phyloP scores from a whole-genome alignment of 2,113 vertebrate species.

The Leucoraja erinaceus region DNA sequence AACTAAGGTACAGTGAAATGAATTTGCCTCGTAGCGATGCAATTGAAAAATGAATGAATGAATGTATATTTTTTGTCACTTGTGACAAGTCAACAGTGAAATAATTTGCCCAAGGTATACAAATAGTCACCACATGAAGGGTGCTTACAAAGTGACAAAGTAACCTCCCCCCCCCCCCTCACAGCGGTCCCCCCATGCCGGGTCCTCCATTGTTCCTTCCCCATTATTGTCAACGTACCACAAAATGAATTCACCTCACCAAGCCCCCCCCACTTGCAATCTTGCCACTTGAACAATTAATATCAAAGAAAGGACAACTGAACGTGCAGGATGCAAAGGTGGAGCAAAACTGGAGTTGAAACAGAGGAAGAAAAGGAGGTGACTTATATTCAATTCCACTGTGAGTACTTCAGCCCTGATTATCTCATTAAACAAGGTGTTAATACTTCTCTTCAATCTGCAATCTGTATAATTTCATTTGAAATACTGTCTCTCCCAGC shows the following conservation, averaged over 20 bases:
- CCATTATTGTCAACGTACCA: not conserved
- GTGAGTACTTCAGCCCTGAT: conserved; percentile 34
- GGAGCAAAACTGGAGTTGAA: not conserved
- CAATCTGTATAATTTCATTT: conserved; percentile 39
- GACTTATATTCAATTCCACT: conserved; percentile 27
- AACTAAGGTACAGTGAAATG: too few species aligned
- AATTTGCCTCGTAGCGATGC: too few species aligned
- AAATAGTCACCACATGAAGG: too few species aligned
- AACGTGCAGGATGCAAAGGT: not conserved
- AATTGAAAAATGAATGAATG: too few species aligned
- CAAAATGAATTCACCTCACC: not conserved
- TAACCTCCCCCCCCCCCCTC: too few species aligned
- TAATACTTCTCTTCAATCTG: conserved; percentile 36
- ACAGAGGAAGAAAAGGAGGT: not conserved
- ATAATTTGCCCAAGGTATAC: too few species aligned
- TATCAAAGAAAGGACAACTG: not conserved
- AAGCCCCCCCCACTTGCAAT: not conserved
- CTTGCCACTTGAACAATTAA: not conserved
- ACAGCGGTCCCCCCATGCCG: too few species aligned
- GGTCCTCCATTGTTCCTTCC: too few species aligned
- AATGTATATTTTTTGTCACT: too few species aligned
- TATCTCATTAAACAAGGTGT: conserved; percentile 38
- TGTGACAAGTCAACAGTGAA: too few species aligned
- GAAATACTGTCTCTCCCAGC: conserved; percentile 36
- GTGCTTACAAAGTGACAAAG: too few species aligned